Evolutionary conservation across 2,113 vertebrate genomes (phyloP).

Genomic region (Petrocephalus zakoni): DNA sequence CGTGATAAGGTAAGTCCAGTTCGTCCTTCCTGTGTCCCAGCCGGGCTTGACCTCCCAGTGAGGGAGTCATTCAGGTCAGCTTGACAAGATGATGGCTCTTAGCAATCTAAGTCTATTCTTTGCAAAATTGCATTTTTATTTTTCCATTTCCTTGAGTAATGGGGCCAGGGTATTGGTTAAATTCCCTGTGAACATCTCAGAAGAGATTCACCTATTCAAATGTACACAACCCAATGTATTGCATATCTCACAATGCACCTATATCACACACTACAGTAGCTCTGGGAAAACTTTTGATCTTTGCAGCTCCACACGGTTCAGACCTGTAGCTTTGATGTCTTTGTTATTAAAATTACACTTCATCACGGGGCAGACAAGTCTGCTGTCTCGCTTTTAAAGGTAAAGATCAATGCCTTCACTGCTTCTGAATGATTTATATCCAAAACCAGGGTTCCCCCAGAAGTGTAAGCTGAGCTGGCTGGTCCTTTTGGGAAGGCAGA

Average conservation of each 20-base stretch:
- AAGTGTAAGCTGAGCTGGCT: neutral
- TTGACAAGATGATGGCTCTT: neutral
- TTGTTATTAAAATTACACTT: neutral
- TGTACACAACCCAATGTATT: neutral
- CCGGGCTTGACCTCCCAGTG: too few relatives aligned
- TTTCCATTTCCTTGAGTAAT: neutral
- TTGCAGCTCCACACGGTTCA: neutral
- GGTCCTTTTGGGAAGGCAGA: neutral
- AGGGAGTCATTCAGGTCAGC: too few relatives aligned
- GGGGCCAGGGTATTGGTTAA: neutral
- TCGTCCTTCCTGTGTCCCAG: neutral
- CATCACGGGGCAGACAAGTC: neutral
- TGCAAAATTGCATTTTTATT: neutral
- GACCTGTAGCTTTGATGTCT: neutral
- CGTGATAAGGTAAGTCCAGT: slow-evolving; percentile 35
- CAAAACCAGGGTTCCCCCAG: neutral
- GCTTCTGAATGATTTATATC: slow-evolving; percentile 21
- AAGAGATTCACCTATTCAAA: neutral
- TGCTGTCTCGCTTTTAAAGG: neutral
- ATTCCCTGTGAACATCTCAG: neutral
- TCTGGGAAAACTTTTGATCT: neutral
- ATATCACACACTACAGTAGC: neutral
- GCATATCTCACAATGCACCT: slow-evolving; percentile 7
- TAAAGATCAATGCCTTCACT: neutral
- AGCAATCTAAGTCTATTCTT: neutral